These are phyloP conservation scores for Coreoperca whiteheadi DNA, from an alignment of 2,113 vertebrate genomes.

Conservation along the genomic window DNA sequence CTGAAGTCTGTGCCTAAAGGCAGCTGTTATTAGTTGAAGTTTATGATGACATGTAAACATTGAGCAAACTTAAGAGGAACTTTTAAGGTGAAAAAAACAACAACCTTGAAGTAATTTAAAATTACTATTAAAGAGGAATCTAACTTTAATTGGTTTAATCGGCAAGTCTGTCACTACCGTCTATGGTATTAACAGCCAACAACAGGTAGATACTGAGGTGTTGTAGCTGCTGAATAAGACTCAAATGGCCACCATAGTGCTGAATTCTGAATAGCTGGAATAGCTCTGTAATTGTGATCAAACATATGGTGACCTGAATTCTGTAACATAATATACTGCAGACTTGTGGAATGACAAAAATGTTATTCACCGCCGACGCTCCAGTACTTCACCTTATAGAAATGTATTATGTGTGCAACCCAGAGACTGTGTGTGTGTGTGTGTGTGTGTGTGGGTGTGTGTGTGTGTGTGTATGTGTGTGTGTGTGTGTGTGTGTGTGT, in stretches of 20 bases:
- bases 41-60: too few species aligned
- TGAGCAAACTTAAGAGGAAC: too few species aligned
- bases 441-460: too few species aligned
- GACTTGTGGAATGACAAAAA: constrained; percentile 57
- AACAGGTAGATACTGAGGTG: not conserved
- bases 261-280: not conserved
- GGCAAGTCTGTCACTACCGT: not conserved
- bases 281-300: not conserved
- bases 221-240: not conserved
- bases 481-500: constrained; percentile 7
- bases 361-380: constrained; percentile 25
- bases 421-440: constrained; percentile 17
- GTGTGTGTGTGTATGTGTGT: constrained; percentile 45
- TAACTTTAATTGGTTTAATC: not conserved
- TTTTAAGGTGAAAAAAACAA: too few species aligned
- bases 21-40: too few species aligned
- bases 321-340: constrained; percentile 12
- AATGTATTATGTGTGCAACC: not conserved
- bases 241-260: not conserved
- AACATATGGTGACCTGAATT: constrained; percentile 12
- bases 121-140: not conserved
- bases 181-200: not conserved
- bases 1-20: too few species aligned
- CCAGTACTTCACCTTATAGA: not conserved
- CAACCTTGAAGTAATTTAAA: not conserved